Base-by-base conservation (phyloP, 2,113 vertebrate species). In the Anarrhichthys ocellatus region DNA sequence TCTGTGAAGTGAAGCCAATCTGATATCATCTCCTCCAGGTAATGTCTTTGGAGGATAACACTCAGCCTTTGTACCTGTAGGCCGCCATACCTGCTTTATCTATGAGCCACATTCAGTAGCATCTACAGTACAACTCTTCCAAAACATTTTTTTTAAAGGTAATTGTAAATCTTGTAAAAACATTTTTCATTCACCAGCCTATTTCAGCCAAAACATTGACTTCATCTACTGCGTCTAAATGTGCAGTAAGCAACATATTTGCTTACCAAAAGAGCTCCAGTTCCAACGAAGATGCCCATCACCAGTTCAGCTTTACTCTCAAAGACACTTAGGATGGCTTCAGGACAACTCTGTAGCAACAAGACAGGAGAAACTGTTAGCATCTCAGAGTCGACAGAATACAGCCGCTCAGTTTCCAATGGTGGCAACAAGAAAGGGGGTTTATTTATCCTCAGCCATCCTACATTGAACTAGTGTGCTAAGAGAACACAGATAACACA, bases 251-350 rank as follows among this genome's bases (percentile, higher is more conserved):
- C 11, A 36, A 44, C 11, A 14, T 0, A 46, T 36, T 59, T 54
- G 6, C 93, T 56, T 91, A 95, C 94, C 94, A 94, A 18, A 56
- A 93, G 84, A 67, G 27, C 77, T 79, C 76, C 92, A 18, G 69
- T 90, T 80, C 84, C 92, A 6, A 93, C 0, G 42, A 94, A 92
- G 61, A 90, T 9, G 52, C 81, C 90, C 87, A 92, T 20, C 59
- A 94, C 71, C 38, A 90, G 17, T 0, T 80, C 5, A 1, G 80
- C 82, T 7, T 73, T 90, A 0, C 4, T 36, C 34, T 82, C 10
- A 27, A 93, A 91, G n/a, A 73, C 0, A 0, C 29, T 6, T 0
- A 0, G 0, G 2, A 95, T 94, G 62, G 0, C 0, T n/a, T n/a
- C 0, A 1, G 91, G 87, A 79, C 94, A 95, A 2, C 0, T 76